Percentiles rank a stretch among this genome's conserved stretches.
Conservation (phyloP, 2,888 invertebrate species). For the Callimorpha dominula region DNA sequence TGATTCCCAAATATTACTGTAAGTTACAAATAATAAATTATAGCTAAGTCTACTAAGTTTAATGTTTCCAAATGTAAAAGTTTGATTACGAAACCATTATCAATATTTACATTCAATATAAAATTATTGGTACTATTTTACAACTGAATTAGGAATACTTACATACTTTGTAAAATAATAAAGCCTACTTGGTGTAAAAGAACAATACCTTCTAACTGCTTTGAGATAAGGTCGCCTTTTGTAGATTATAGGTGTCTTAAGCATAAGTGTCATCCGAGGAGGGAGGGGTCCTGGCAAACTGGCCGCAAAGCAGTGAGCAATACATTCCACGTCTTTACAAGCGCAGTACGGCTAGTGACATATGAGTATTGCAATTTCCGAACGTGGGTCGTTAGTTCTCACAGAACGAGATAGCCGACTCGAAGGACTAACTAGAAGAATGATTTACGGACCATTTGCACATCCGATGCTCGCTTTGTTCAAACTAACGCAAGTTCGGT, state of each 20-base stretch:
- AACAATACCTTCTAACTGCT: background rate
- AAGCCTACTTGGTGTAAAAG: background rate
- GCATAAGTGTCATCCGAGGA: slow-evolving; percentile 45
- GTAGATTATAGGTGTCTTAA: background rate
- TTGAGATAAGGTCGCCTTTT: background rate
- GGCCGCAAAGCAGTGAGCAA: slow-evolving; percentile 62
- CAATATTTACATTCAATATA: background rate
- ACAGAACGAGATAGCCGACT: slow-evolving; percentile 62
- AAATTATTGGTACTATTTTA: background rate
- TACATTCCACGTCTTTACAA: slow-evolving; percentile 72
- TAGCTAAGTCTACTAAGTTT: background rate
- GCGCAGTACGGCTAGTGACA: slow-evolving; percentile 73
- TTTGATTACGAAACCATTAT: background rate
- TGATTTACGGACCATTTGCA: slow-evolving; percentile 72
- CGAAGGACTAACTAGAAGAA: slow-evolving; percentile 62
- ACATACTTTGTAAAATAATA: background rate
- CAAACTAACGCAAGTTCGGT: slow-evolving; percentile 54
- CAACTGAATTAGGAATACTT: background rate
- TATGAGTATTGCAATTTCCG: slow-evolving; percentile 83
- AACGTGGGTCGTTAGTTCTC: slow-evolving; percentile 73
- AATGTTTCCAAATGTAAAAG: background rate
- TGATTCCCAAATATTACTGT: background rate
- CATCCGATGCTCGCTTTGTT: slow-evolving; percentile 63
- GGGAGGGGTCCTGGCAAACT: slow-evolving; percentile 57
- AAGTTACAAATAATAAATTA: background rate